A percentile compares a stretch with the other conserved stretches of the same genome.
Evolutionary conservation across 53 echinoderm and acorn worm species (phyloP).

Genomic region (Apostichopus leukothele): DNA sequence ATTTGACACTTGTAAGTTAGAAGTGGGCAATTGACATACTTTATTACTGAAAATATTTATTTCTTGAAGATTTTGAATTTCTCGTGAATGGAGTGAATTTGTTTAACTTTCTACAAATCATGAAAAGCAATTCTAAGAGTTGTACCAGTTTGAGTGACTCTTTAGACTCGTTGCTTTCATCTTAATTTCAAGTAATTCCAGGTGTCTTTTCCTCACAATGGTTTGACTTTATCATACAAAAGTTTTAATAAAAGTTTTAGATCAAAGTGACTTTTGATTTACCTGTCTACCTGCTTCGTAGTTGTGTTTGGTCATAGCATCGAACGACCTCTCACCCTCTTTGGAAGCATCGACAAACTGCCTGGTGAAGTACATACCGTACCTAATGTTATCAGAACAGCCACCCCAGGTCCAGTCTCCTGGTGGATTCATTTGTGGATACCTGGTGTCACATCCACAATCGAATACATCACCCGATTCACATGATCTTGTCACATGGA

Average conservation of each 20-base stretch:
- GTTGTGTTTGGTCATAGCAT: constrained; percentile 85
- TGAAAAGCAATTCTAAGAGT: too few relatives aligned
- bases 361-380: constrained; percentile 85
- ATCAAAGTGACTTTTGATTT: background rate
- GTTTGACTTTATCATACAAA: too few relatives aligned
- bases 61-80: too few relatives aligned
- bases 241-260: background rate
- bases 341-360: constrained; percentile 84
- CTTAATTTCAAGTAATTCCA: too few relatives aligned
- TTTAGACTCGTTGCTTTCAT: too few relatives aligned
- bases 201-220: too few relatives aligned
- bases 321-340: constrained; percentile 61
- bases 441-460: constrained; percentile 80
- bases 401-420: constrained; percentile 94
- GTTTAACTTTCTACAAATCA: too few relatives aligned
- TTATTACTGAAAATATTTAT: too few relatives aligned
- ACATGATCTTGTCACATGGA: constrained; percentile 85
- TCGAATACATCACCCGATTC: constrained; percentile 82
- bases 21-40: too few relatives aligned
- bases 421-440: constrained; percentile 37
- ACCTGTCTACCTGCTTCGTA: constrained; percentile 93
- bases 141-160: too few relatives aligned
- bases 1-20: too few relatives aligned
- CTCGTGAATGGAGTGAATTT: too few relatives aligned
- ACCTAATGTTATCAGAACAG: constrained; percentile 90